Conservation (phyloP, 2,888 invertebrate genomes). For the Trichogramma dendrolimi region DNA sequence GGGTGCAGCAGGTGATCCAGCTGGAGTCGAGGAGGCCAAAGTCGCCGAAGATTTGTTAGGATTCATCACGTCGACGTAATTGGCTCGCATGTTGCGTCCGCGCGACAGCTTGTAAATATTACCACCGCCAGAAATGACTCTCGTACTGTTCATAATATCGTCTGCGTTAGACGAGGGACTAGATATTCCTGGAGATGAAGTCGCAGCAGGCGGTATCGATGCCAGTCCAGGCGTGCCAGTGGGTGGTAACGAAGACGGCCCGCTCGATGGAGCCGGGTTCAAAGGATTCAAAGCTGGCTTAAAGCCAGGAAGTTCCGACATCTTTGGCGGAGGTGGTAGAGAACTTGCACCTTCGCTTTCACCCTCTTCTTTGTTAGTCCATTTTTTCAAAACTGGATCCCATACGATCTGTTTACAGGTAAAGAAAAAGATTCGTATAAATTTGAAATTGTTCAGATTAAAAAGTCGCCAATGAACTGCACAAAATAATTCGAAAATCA, state of each 20-base stretch:
- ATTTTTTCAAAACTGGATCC: conserved; percentile 81
- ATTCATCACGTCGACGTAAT: conserved; percentile 86
- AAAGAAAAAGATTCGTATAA: conserved; percentile 5
- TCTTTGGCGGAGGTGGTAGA: conserved; percentile 68
- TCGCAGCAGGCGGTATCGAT: not conserved
- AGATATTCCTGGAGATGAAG: not conserved
- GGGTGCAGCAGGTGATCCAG: conserved; percentile 50
- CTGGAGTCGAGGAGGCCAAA: conserved; percentile 44
- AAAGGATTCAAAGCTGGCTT: conserved; percentile 27
- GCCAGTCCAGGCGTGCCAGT: conserved; percentile 13
- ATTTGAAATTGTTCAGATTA: conserved; percentile 2
- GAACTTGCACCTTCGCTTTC: conserved; percentile 60
- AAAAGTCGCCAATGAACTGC: not conserved
- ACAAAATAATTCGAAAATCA: not conserved
- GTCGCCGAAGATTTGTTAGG: conserved; percentile 51
- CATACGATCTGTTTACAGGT: conserved; percentile 73
- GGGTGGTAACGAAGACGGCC: conserved; percentile 24
- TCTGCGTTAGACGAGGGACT: conserved; percentile 12
- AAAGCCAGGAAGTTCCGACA: conserved; percentile 55
- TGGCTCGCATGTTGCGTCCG: conserved; percentile 64
- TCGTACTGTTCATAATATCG: conserved; percentile 37
- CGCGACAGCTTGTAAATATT: conserved; percentile 80
- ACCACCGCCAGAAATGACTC: conserved; percentile 40
- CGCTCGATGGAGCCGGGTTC: conserved; percentile 33
- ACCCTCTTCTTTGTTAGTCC: conserved; percentile 79